Base-by-base conservation (phyloP, 2,888 invertebrate genomes). In the Uropetala carovei region DNA sequence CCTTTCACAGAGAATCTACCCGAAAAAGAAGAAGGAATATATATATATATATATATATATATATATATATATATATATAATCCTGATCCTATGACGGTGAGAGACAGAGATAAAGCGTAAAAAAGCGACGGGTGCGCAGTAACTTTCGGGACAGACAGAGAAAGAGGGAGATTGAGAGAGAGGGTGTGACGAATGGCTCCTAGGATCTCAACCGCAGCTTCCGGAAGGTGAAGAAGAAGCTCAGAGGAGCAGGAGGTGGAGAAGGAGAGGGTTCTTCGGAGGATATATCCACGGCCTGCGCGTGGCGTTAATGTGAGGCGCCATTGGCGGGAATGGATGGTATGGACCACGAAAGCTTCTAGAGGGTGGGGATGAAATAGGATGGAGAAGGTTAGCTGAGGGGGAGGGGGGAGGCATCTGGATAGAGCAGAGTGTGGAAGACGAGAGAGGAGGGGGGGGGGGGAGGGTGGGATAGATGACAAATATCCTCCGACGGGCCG, bases 381-480 rank as follows among this genome's bases (percentile, higher is more conserved):
- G 92, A 86, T 86, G 91, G 91, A 92, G 75, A 91, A 92, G n/a
- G 91, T 84, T 11, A 9, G 22, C 56, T 86, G 92, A 82, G 56
- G 22, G 82, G 56, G 16, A 75, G 57, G 92, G n/a, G 75, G 92
- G 92, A 84, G 91, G 43, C 57, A 43, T 18, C 56, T 30, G 86
- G 91, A 92, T 58, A 92, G 91, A 58, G 92, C 75, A 75, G 68
- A 92, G 82, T 81, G 89, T 27, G 92, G 83, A 89, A 83, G 57
- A 91, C 43, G 59, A 92, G 92, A 84, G 93, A 94, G 93, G 83
- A 93, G 57, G 18, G 75, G 60, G 58, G 86, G 60, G 60, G 84
- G 59, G 68, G 58, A n/a, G 58, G 43, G 57, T 86, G 92, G 64
- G 59, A 22, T 16, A 85, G 64, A 75, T 43, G 92, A 85, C 91